A percentile compares a stretch with the other conserved stretches of the same genome.
Evolutionary conservation across 2,888 invertebrate genomes (phyloP).

Genomic region (Rugalucina vietnamica): DNA sequence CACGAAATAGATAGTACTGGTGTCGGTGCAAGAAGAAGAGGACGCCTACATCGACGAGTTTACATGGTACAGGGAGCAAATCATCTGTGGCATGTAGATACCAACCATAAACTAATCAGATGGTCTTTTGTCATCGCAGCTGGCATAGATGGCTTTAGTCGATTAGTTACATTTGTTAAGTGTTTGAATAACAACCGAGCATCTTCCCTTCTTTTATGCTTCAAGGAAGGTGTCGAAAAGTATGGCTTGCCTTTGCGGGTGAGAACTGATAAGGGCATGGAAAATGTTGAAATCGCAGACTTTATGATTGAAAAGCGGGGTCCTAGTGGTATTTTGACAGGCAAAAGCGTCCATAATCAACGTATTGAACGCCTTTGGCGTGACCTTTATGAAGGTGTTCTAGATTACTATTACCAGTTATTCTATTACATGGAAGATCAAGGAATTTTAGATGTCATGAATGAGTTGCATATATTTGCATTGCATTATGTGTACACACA

Average conservation of each 20-base stretch:
- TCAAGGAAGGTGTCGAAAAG: slow-evolving; percentile 13
- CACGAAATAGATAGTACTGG: slow-evolving; percentile 2
- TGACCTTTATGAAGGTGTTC: slow-evolving; percentile 51
- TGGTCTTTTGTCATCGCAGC: slow-evolving; percentile 50
- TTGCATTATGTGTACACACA: slow-evolving; percentile 47
- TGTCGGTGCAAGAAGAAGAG: not conserved
- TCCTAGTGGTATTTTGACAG: slow-evolving; percentile 26
- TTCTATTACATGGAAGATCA: slow-evolving; percentile 57
- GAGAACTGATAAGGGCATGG: slow-evolving; percentile 44
- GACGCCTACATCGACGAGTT: slow-evolving; percentile 20
- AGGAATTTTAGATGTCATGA: slow-evolving; percentile 41
- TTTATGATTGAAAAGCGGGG: slow-evolving; percentile 29
- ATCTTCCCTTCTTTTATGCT: slow-evolving; percentile 36
- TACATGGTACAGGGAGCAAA: slow-evolving; percentile 45
- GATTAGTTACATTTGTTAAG: slow-evolving; percentile 34
- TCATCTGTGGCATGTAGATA: slow-evolving; percentile 55
- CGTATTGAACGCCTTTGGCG: slow-evolving; percentile 53
- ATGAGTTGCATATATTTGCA: slow-evolving; percentile 35
- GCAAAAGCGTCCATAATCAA: slow-evolving; percentile 48
- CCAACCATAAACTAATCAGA: slow-evolving; percentile 53
- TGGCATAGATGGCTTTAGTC: slow-evolving; percentile 56
- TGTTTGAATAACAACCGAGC: slow-evolving; percentile 49
- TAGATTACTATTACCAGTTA: slow-evolving; percentile 42
- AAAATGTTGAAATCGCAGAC: slow-evolving; percentile 43
- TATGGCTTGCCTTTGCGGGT: slow-evolving; percentile 39